Conservation (phyloP, 2,888 invertebrate genomes). For the Hyles lineata region DNA sequence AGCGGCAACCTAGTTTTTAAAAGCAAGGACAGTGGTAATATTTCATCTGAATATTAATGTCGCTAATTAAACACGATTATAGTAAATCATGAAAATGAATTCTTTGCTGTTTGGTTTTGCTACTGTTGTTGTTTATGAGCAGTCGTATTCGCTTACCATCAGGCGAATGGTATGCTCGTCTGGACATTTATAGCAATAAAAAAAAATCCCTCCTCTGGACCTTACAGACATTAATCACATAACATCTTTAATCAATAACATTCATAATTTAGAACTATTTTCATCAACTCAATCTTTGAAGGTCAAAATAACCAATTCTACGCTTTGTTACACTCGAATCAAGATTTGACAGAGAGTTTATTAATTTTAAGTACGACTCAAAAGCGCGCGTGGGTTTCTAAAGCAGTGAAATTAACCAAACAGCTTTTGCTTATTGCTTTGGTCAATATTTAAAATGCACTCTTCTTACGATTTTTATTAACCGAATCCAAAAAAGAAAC, state of each 20-base stretch:
- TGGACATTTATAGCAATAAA: no score
- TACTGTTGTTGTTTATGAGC: no score
- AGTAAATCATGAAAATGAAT: background rate
- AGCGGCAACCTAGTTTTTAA: conserved; percentile 1
- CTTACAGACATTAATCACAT: no score
- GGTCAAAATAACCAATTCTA: background rate
- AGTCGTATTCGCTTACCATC: no score
- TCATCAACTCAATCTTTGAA: background rate
- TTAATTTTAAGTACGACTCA: conserved; percentile 10
- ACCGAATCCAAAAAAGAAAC: no score
- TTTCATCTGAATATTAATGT: background rate
- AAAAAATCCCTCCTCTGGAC: no score
- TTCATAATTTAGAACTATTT: background rate
- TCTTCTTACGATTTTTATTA: background rate
- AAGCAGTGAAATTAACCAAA: conserved; percentile 74
- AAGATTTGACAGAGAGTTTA: background rate
- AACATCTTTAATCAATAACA: no score
- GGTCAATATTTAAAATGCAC: conserved; percentile 12
- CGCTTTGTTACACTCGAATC: background rate
- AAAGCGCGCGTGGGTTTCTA: conserved; percentile 60
- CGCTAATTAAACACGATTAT: background rate
- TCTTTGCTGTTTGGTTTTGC: no score
- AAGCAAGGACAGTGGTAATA: background rate
- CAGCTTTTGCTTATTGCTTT: conserved; percentile 40
- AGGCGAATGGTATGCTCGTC: no score